These are phyloP conservation scores for Manacus vitellinus DNA, from an alignment of 2,113 vertebrate species.

Conservation along the genomic window DNA sequence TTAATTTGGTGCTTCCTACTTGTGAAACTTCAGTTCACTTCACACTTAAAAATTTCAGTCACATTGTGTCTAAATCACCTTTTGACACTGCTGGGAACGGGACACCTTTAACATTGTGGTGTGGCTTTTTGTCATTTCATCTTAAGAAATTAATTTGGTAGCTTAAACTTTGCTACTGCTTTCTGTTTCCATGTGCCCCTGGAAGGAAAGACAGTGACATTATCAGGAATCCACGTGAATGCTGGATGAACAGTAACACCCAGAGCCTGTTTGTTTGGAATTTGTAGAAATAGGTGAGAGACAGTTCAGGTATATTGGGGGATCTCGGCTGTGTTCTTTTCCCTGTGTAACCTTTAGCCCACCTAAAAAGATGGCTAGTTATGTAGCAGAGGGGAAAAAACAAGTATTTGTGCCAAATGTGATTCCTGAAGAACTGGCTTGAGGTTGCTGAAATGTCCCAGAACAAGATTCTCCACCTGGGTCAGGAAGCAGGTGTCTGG, in stretches of 20 bases:
- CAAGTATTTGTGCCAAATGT: constrained; percentile 48
- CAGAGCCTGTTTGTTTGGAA: not conserved
- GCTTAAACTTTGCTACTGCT: not conserved
- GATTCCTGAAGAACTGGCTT: constrained; percentile 15
- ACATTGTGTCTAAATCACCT: not conserved
- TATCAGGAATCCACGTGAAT: not conserved
- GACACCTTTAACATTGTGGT: not conserved
- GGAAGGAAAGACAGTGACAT: not conserved
- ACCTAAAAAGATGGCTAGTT: not conserved
- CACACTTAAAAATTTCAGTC: not conserved
- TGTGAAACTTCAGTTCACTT: not conserved
- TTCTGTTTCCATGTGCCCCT: not conserved
- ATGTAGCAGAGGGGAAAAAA: constrained; percentile 31
- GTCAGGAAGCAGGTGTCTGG: constrained; percentile 48
- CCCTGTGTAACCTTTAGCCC: not conserved
- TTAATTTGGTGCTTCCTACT: not conserved
- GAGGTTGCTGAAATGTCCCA: not conserved
- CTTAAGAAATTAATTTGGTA: not conserved
- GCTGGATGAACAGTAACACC: not conserved
- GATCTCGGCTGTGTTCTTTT: not conserved
- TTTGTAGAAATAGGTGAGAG: not conserved
- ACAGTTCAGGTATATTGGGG: not conserved
- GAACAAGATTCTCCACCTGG: constrained; percentile 9
- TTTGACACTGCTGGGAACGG: not conserved
- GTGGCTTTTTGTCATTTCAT: not conserved